Conservation (phyloP, 2,888 invertebrate species). For the Drosophila parthenogenetica region DNA sequence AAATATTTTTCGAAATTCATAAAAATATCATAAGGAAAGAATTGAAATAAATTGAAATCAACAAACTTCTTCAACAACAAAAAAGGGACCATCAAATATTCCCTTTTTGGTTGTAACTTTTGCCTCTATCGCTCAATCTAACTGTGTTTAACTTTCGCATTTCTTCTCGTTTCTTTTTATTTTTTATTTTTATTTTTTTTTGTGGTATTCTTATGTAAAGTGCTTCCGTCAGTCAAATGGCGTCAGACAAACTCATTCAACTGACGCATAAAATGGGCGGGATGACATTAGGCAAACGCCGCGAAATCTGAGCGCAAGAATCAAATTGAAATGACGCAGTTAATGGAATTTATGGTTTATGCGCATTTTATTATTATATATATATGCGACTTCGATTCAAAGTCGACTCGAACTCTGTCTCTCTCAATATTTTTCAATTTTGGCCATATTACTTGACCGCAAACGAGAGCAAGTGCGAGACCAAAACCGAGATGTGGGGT, state of each 20-base stretch:
- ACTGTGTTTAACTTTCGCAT: conserved; percentile 16
- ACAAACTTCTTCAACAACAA: conserved; percentile 36
- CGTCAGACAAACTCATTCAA: conserved; percentile 41
- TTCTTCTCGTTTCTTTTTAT: not conserved
- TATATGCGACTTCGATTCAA: conserved; percentile 44
- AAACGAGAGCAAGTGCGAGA: not conserved
- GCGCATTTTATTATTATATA: conserved; percentile 70
- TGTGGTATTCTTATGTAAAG: conserved; percentile 48
- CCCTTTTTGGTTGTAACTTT: not conserved
- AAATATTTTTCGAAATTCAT: conserved; percentile 26
- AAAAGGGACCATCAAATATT: conserved; percentile 40
- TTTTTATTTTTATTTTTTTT: not conserved
- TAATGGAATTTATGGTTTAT: conserved; percentile 79
- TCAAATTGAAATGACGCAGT: conserved; percentile 80
- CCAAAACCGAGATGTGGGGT: conserved; percentile 21
- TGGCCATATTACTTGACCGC: conserved; percentile 42
- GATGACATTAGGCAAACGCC: conserved; percentile 39
- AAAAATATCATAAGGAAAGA: conserved; percentile 31
- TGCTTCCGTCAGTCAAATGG: conserved; percentile 47
- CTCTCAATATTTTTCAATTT: conserved; percentile 37
- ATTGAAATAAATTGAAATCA: conserved; percentile 38
- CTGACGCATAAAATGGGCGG: conserved; percentile 48
- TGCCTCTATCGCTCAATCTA: not conserved
- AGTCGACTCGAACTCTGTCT: conserved; percentile 35
- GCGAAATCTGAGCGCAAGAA: conserved; percentile 65